These are phyloP conservation scores for Chionis minor DNA, from an alignment of 2,113 vertebrate genomes.

Conservation along the genomic window DNA sequence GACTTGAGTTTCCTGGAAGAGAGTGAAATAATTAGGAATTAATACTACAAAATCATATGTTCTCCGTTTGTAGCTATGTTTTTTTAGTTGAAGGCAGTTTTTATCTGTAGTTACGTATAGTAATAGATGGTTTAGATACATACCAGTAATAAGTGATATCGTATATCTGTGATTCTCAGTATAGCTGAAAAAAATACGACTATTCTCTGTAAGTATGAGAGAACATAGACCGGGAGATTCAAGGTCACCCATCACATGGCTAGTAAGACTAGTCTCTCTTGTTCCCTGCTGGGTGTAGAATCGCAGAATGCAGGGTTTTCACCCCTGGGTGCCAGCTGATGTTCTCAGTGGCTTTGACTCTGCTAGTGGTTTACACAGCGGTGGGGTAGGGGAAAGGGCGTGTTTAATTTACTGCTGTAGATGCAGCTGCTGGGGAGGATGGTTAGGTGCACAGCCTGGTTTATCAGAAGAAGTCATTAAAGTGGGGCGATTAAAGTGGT, in stretches of 20 bases:
- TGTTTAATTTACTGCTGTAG: background rate
- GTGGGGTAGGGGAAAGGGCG: background rate
- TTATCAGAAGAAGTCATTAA: conserved; percentile 1
- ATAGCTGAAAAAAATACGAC: background rate
- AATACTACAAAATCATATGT: conserved; percentile 26
- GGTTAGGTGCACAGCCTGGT: background rate
- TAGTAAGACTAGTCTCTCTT: background rate
- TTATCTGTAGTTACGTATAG: background rate
- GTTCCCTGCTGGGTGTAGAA: background rate
- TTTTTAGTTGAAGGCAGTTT: conserved; percentile 7
- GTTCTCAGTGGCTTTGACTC: background rate
- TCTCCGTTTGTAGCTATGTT: background rate
- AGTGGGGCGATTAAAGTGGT: background rate
- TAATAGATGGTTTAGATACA: background rate
- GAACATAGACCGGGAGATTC: background rate
- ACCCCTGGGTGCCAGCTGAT: background rate
- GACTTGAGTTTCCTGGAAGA: conserved; percentile 32
- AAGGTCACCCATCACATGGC: background rate
- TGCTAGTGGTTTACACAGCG: background rate
- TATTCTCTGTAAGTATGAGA: background rate
- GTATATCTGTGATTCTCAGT: background rate
- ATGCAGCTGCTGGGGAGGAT: background rate
- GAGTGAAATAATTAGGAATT: conserved; percentile 33
- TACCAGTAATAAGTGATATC: background rate
- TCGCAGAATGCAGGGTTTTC: background rate